Percentiles rank a stretch among this genome's conserved stretches.
phyloP scores from a whole-genome alignment of 2,113 vertebrate species.

The Cervus canadensis region DNA sequence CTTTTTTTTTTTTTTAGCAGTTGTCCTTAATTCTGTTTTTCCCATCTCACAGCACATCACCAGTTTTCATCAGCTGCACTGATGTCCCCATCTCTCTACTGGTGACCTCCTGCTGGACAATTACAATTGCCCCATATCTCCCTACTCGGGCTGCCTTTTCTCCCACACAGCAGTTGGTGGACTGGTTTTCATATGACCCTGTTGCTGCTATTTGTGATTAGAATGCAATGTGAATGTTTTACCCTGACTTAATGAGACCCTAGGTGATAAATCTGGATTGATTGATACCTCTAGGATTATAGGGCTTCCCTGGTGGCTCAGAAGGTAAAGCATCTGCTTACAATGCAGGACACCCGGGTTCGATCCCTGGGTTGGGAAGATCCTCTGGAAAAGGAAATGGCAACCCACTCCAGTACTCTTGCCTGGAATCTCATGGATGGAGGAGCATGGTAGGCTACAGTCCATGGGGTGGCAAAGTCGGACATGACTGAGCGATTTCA shows the following conservation, averaged over 20 bases:
- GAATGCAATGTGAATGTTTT: too few relatives aligned
- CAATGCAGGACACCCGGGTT: too few relatives aligned
- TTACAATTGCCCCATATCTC: rapidly evolving
- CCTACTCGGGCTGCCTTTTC: not conserved
- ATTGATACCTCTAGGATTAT: not conserved
- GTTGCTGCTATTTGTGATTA: not conserved
- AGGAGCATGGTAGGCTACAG: too few relatives aligned
- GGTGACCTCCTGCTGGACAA: not conserved
- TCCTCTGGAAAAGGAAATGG: too few relatives aligned
- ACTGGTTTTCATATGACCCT: not conserved
- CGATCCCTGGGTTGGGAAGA: too few relatives aligned
- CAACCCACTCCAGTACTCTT: too few relatives aligned
- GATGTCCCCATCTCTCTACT: not conserved
- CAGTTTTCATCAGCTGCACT: not conserved
- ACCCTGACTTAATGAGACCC: not conserved
- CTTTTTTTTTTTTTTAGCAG: not conserved
- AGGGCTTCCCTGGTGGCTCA: too few relatives aligned
- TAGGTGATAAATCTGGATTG: not conserved
- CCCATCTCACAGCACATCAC: rapidly evolving
- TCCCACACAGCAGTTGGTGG: rapidly evolving
- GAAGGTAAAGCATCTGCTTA: too few relatives aligned
- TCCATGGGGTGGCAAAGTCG: too few relatives aligned
- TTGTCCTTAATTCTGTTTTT: not conserved
- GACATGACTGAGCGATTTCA: too few relatives aligned
- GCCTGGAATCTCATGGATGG: too few relatives aligned